A percentile compares a stretch with the other conserved stretches of the same genome.
Conservation (phyloP, 1,140 invertebrate species). For the Brachionus rubens region DNA sequence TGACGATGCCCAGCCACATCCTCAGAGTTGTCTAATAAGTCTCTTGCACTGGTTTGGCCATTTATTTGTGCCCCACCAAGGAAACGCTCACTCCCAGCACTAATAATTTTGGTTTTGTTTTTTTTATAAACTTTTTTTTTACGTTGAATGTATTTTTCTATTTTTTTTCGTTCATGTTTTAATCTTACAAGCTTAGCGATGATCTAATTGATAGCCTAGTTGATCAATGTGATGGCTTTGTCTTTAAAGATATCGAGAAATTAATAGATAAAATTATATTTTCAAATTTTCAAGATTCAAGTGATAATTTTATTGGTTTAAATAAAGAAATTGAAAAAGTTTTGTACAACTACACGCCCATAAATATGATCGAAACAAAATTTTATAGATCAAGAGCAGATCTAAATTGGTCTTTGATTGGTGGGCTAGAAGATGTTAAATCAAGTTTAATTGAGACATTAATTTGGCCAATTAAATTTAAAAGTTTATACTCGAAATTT, state of each 20-base stretch:
- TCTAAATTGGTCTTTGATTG: constrained; percentile 70
- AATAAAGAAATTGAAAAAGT: background rate
- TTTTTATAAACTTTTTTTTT: too few species aligned
- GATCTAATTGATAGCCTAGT: constrained; percentile 3
- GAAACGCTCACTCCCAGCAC: too few species aligned
- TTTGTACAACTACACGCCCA: constrained; percentile 12
- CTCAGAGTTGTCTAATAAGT: too few species aligned
- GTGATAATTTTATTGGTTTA: background rate
- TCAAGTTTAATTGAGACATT: constrained; percentile 72
- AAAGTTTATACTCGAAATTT: constrained; percentile 43
- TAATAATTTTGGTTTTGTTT: too few species aligned
- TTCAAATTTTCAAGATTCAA: background rate
- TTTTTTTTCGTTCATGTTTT: too few species aligned
- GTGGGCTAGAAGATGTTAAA: constrained; percentile 74
- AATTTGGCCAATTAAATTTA: constrained; percentile 77
- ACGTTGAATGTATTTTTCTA: too few species aligned
- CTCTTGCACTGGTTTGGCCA: too few species aligned
- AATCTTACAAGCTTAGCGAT: background rate
- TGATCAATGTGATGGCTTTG: constrained; percentile 25
- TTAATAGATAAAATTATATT: constrained; percentile 24
- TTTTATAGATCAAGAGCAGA: constrained; percentile 47
- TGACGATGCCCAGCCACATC: too few species aligned
- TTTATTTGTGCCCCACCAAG: too few species aligned
- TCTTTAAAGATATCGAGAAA: constrained; percentile 29
- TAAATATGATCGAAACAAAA: constrained; percentile 32